Base-by-base conservation (phyloP, 2,888 invertebrate genomes). In the Archaeoteleia sp. region DNA sequence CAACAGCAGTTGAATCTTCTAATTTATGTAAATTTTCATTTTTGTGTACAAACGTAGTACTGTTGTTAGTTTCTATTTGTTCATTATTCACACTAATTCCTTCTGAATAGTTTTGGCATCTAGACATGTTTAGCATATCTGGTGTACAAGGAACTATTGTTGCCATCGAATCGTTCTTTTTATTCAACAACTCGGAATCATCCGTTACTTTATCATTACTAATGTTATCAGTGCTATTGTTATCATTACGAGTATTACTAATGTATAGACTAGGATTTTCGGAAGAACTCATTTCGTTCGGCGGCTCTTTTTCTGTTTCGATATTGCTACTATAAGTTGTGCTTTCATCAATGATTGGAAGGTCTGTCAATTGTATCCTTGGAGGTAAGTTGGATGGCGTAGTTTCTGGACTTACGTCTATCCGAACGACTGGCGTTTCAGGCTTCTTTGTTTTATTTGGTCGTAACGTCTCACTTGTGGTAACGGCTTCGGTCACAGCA, bases 351-450 rank as follows among this genome's bases (percentile, higher is more conserved):
- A 72, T 12, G 8, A 67, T 71, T 7, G 74, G 66, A 27, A 72
- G 29, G 9, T 71, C 71, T 1, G 67, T 67, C 12, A 69, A 27
- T 49, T 70, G 67, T 53, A 72, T 72, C 43, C 67, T 68, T 13
- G 43, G 48, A 42, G 73, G 67, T 23, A 71, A 61, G 48, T 62
- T 66, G 1, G 61, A 49, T 1, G 61, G 29, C 6, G 39, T 46
- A 14, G 40, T 66, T 67, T 74, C 73, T n/a, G 73, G 63, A 40
- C 67, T 69, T 29, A 57, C 13, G 7, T 74, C 73, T 12, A 74
- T 69, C 25, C 62, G 62, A 2, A 72, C 72, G 12, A 73, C 58
- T 0, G 72, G 62, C 13, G 46, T 8, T 51, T 77, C 74, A 1
- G 71, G 62, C 30, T 72, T 71, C 13, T 62, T 63, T 8, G 66